phyloP scores from a whole-genome alignment of 2,888 invertebrate species.

The Ypsolopha scabrella region DNA sequence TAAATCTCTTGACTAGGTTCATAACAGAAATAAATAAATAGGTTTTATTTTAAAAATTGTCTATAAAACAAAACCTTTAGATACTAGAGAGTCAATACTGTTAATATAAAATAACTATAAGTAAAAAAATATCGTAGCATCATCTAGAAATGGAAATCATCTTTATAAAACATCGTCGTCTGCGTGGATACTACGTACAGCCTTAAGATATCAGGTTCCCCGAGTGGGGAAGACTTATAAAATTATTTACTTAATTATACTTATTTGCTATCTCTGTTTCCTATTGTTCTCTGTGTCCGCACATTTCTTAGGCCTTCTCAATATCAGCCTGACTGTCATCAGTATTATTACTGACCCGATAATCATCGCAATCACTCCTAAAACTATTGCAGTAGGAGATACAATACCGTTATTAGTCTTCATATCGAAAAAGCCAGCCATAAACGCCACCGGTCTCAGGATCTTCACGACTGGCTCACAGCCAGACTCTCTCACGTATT shows the following conservation, averaged over 20 bases:
- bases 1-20: no score
- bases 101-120: no score
- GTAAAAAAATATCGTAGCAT: no score
- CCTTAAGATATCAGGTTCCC: no score
- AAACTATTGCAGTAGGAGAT: conserved; percentile 36
- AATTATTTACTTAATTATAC: not conserved
- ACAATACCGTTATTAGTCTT: conserved; percentile 15
- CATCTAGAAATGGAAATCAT: no score
- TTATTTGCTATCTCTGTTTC: conserved; percentile 40
- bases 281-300: conserved; percentile 37
- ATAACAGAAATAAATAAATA: no score
- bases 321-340: conserved; percentile 44
- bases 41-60: no score
- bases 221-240: no score
- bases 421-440: conserved; percentile 28
- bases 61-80: no score
- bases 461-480: conserved; percentile 69
- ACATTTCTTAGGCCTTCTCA: conserved; percentile 16
- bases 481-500: conserved; percentile 76
- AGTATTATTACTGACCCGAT: conserved; percentile 39
- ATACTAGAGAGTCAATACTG: no score
- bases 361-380: conserved; percentile 40
- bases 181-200: no score
- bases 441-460: conserved; percentile 47
- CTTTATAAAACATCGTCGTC: no score